Base-by-base conservation (phyloP, 2,797 vertebrate genomes). In the Apogon hyalosoma region DNA sequence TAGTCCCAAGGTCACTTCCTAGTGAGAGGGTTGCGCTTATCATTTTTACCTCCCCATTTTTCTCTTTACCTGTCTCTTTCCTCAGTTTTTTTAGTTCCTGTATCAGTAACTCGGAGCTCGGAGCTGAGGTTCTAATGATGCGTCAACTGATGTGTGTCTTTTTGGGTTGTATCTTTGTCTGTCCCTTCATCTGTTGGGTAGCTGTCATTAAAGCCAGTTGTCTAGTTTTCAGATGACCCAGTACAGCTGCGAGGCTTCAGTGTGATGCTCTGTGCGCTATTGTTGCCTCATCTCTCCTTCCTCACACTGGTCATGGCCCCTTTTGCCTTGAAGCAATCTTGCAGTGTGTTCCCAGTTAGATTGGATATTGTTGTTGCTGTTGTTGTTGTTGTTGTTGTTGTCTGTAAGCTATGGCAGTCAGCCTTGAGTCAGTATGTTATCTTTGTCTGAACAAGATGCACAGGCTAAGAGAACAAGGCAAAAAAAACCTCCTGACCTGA, bases 1-100 rank as follows among this genome's bases (percentile, higher is more conserved):
- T 82, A 73, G 77, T 80, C 74, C 90, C 90, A 94, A 94, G 93
- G 93, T 95, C 91, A 90, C 71, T 70, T 87, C 75, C 80, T 73
- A 88, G 72, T 51, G 65, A 86, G 74, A 85, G 79, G 62, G 78
- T 83, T 86, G 71, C 77, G 85, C 88, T 93, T 93, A 93, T 92
- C 90, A 83, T 77, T 46, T 11, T 46, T 11, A 50, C 60, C 33
- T 14, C 65, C 45, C 36, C 64, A 84, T 77, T 79, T 48, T 54
- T 24, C 66, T 79, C 69, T 58, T 69, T 52, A 41, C 72, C 66
- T 84, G 49, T 87, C 76, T 16, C 66, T 75, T 48, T 70, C 71
- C 73, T 56, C 24, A 64, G 28, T 73, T 71, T 59, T 60, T 42
- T 63, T 1, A 13, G 16, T 64, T 60, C 75, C 76, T 77, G 75